A percentile compares a stretch with the other conserved stretches of the same genome.
These are phyloP conservation scores for Gulo gulo DNA, from an alignment of 2,113 vertebrate genomes.

Conservation along the genomic window DNA sequence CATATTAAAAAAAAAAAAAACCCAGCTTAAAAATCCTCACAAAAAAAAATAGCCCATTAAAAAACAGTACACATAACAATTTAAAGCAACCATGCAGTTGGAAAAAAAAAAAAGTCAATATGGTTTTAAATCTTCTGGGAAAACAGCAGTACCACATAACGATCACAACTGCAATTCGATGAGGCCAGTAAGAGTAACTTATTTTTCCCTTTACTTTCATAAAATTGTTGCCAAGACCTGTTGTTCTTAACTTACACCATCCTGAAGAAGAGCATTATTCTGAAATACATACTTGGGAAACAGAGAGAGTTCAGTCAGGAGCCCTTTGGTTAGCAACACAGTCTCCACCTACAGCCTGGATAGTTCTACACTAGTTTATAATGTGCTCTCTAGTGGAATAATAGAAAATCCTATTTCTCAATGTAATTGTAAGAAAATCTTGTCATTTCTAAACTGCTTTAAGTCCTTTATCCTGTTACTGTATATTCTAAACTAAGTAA, in stretches of 20 bases:
- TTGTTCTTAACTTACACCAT: neutral
- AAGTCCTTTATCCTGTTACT: neutral
- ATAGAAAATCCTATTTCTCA: neutral
- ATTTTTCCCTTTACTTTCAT: slow-evolving; percentile 4
- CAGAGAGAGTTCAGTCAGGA: neutral
- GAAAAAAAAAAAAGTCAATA: no score
- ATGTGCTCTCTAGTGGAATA: neutral
- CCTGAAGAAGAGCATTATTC: neutral
- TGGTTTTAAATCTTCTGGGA: neutral
- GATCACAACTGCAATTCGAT: neutral
- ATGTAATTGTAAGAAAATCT: neutral
- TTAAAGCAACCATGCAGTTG: neutral
- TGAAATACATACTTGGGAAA: neutral
- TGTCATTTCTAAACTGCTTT: neutral
- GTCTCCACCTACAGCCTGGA: neutral
- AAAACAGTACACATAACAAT: neutral
- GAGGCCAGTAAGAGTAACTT: neutral
- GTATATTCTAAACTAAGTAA: neutral
- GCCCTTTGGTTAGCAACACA: neutral
- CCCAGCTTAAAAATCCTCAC: neutral
- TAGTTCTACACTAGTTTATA: neutral
- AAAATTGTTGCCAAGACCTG: neutral
- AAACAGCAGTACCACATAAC: neutral
- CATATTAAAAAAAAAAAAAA: neutral
- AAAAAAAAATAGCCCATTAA: neutral